Conservation (phyloP, 2,888 invertebrate genomes). For the Anthrax anthrax region DNA sequence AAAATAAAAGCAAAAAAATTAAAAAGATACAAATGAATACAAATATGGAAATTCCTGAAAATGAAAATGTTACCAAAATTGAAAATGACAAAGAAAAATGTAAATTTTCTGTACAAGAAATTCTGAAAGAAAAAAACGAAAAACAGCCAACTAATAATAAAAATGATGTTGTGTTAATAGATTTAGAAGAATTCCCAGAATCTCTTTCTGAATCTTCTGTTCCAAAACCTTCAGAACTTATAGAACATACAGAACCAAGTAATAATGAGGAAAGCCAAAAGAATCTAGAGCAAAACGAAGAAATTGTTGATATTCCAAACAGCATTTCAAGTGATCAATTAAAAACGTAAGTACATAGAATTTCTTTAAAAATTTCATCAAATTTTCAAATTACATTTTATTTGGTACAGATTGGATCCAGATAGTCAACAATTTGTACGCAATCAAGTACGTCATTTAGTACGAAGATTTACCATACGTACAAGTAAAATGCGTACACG, state of each 20-base stretch:
- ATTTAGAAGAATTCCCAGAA: background rate
- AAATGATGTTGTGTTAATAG: background rate
- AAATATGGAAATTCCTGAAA: background rate
- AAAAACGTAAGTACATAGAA: background rate
- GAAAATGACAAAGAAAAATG: too few relatives aligned
- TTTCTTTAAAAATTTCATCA: too few relatives aligned
- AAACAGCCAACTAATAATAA: background rate
- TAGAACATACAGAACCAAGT: background rate
- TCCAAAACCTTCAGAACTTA: background rate
- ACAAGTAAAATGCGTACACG: constrained; percentile 42
- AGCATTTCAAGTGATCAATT: background rate
- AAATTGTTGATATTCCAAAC: background rate
- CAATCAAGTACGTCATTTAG: constrained; percentile 40
- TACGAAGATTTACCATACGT: constrained; percentile 44
- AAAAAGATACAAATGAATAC: background rate
- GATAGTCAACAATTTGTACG: constrained; percentile 30
- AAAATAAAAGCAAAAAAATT: background rate
- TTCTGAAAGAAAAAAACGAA: background rate
- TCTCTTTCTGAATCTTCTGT: background rate
- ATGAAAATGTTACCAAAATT: too few relatives aligned
- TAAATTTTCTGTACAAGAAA: too few relatives aligned
- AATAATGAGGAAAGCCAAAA: background rate
- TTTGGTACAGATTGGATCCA: constrained; percentile 23
- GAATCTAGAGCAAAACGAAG: background rate
- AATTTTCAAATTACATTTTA: too few relatives aligned